Evolutionary conservation across 2,113 vertebrate species (phyloP).

Genomic region (Phyllopteryx taeniolatus): DNA sequence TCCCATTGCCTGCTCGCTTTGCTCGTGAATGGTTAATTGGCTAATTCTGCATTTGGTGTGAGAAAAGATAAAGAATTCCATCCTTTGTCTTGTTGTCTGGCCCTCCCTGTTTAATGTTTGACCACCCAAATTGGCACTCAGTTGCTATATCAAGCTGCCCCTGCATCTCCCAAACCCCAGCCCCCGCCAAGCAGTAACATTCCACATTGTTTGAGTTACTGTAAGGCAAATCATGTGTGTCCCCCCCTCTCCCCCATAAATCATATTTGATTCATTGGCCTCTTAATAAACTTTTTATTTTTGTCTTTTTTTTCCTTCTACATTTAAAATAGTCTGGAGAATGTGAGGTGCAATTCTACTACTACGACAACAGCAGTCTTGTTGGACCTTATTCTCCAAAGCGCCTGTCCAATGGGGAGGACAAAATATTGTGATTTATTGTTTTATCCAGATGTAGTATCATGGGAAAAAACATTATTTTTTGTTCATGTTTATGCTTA

Average conservation of each 20-base stretch:
- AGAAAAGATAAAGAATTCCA: background rate
- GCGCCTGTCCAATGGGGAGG: too few species aligned
- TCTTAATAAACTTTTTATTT: background rate
- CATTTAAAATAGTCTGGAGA: too few species aligned
- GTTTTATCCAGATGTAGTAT: too few species aligned
- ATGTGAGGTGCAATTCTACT: too few species aligned
- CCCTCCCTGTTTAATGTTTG: slow-evolving; percentile 4
- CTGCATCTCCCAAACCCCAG: slow-evolving; percentile 12
- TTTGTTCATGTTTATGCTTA: too few species aligned
- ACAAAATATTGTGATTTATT: too few species aligned
- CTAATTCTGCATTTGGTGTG: background rate
- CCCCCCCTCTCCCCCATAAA: background rate
- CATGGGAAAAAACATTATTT: too few species aligned
- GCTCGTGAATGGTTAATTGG: background rate
- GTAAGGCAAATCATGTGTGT: background rate
- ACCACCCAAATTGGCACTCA: slow-evolving; percentile 29
- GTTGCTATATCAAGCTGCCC: slow-evolving; percentile 32
- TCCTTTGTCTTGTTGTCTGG: too few species aligned
- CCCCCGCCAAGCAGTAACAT: slow-evolving; percentile 12
- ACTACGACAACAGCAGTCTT: too few species aligned
- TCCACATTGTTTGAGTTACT: slow-evolving; percentile 18
- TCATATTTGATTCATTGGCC: too few species aligned
- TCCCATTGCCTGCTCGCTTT: background rate
- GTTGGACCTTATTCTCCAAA: too few species aligned
- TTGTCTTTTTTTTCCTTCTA: background rate